A percentile compares a stretch with the other conserved stretches of the same genome.
These are phyloP conservation scores for Trachelus tabidus DNA, from an alignment of 2,888 invertebrate species.

Conservation along the genomic window DNA sequence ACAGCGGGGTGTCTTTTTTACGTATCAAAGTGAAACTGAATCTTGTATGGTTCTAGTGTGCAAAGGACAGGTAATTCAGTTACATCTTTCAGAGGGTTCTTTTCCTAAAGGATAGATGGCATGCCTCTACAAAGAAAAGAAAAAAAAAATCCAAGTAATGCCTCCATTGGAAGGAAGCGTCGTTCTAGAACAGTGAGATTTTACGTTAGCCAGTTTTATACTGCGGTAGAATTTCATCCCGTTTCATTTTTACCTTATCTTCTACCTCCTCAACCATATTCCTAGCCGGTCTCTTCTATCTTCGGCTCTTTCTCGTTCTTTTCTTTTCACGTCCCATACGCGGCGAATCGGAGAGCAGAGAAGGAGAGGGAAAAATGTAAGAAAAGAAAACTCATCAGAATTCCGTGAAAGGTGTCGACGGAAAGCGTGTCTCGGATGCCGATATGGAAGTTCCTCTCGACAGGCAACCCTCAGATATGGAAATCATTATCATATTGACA, in stretches of 20 bases:
- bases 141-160: background rate
- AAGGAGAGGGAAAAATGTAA: constrained; percentile 33
- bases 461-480: constrained; percentile 40
- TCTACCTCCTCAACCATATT: constrained; percentile 1
- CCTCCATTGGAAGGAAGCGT: background rate
- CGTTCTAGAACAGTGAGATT: background rate
- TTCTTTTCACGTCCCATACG: background rate
- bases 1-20: background rate
- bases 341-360: background rate
- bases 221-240: constrained; percentile 12
- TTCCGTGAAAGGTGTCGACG: constrained; percentile 51
- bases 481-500: constrained; percentile 56
- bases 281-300: constrained; percentile 7
- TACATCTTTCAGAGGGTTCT: background rate
- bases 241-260: constrained; percentile 17
- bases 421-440: constrained; percentile 57
- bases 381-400: constrained; percentile 52
- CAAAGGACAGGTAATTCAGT: background rate
- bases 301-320: background rate
- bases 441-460: constrained; percentile 36
- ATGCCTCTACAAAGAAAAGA: background rate
- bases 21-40: no score
- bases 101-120: background rate
- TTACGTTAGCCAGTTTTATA: background rate
- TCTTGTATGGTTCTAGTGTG: background rate